These are phyloP conservation scores for Holcopasites calliopsidis DNA, from an alignment of 1,140 invertebrate genomes.

Conservation along the genomic window DNA sequence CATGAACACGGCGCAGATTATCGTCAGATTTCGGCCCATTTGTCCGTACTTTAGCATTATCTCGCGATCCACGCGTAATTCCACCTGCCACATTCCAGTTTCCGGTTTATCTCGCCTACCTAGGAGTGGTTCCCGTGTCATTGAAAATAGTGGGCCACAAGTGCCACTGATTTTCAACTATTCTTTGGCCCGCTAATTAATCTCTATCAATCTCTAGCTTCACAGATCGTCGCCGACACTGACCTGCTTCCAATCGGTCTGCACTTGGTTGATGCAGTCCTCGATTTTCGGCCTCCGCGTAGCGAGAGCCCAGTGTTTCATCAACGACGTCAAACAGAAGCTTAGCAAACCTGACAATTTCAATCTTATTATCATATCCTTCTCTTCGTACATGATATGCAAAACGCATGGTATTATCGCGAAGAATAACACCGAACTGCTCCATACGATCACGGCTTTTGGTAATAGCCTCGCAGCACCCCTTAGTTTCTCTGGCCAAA, in stretches of 20 bases:
- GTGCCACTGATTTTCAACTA: conserved; percentile 21
- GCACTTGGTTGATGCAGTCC: background rate
- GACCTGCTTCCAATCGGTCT: background rate
- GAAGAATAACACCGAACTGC: background rate
- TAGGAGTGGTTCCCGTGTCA: conserved; percentile 48
- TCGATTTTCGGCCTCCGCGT: background rate
- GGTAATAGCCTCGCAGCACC: background rate
- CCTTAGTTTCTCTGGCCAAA: background rate
- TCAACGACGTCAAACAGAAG: background rate
- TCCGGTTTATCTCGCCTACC: conserved; percentile 62
- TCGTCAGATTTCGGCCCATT: conserved; percentile 42
- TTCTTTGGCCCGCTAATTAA: too few species aligned
- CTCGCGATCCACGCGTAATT: conserved; percentile 1
- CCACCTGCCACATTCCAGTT: too few species aligned
- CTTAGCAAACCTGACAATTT: background rate
- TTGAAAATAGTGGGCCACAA: background rate
- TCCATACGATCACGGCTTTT: background rate
- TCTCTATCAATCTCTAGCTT: too few species aligned
- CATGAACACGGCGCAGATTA: conserved; percentile 36
- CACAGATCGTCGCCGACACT: too few species aligned
- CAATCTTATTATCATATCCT: background rate
- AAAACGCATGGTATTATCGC: background rate
- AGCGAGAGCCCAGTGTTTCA: background rate
- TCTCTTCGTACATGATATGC: background rate
- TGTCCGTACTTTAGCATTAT: conserved; percentile 48